Base-by-base conservation (phyloP, 2,113 vertebrate species). In the Leucosticte australis region DNA sequence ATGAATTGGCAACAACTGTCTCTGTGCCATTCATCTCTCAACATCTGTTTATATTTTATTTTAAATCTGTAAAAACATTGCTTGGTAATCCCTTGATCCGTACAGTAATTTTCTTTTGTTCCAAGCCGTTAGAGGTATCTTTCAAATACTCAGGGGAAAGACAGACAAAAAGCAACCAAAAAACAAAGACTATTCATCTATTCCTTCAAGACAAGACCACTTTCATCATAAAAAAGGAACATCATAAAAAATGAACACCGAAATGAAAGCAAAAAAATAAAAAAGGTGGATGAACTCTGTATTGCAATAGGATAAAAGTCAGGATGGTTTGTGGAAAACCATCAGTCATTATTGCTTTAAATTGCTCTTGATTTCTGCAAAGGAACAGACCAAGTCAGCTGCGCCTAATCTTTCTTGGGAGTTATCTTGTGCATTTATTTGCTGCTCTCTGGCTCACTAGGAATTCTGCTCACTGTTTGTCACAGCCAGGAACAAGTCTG, bases 31-130 rank as follows among this genome's bases (percentile, higher is more conserved):
- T 89, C 77, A 95, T 96, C 91, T 96, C 90, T 94, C 93, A 97
- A 97, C 97, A 97, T 96, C 94, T 98, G 97, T 97, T 98, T 98
- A 97, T 97, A 95, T 97, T 98, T 98, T 98, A 96, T 98, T 98
- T 98, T 98, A 98, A 96, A 97, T 97, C 94, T 97, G 95, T 96
- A 94, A 97, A 98, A 98, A 96, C 86, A 95, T 94, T 96, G 95
- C 69, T 91, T 70, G 83, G 62, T 97, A 97, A 96, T 97, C 96
- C 93, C 97, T 97, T 98, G 97, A 98, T 98, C 97, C 96, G 90
- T 96, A 94, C 95, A 96, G 97, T 97, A 97, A 97, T 98, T 98
- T 98, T 92, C 92, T 98, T 98, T 98, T 98, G 96, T 97, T 98
- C 94, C 23, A 26, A 97, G 80, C 73, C 1, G 23, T 96, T 98